Conservation (phyloP, 2,113 vertebrate genomes). For the Trogon surrucura region DNA sequence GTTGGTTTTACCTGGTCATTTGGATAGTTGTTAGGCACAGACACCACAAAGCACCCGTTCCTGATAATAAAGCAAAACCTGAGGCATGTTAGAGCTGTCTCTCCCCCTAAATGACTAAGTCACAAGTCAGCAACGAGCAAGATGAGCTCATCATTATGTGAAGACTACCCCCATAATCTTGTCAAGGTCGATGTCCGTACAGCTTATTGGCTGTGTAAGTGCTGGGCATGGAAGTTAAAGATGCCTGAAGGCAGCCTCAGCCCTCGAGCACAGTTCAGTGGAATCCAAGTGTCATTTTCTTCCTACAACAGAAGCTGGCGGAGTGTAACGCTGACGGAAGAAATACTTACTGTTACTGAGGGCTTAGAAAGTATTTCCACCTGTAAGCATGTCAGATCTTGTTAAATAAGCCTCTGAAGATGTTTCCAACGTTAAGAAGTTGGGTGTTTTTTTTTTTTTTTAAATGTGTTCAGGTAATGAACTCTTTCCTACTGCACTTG, state of each 20-base stretch:
- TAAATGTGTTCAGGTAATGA: background rate
- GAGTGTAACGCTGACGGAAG: slow-evolving; percentile 6
- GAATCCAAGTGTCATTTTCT: slow-evolving; percentile 15
- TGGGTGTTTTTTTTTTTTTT: too few species aligned
- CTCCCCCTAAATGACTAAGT: background rate
- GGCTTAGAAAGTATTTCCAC: slow-evolving; percentile 43
- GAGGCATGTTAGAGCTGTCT: background rate
- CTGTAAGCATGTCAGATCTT: slow-evolving; percentile 17
- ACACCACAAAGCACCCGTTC: background rate
- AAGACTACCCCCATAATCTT: background rate
- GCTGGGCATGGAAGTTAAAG: background rate
- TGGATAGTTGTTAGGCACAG: background rate
- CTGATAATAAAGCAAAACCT: background rate
- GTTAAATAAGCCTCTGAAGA: slow-evolving; percentile 43
- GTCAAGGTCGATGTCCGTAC: background rate
- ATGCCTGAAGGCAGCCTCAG: background rate
- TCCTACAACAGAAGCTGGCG: slow-evolving; percentile 24
- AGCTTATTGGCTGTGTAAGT: background rate
- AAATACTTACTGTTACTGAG: slow-evolving; percentile 11
- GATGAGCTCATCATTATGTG: background rate
- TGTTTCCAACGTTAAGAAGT: background rate
- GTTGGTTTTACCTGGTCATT: background rate
- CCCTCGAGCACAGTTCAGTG: background rate
- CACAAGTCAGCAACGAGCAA: background rate
- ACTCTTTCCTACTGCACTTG: too few species aligned